Conservation (phyloP, 1,140 invertebrate species). For the Pantala flavescens region DNA sequence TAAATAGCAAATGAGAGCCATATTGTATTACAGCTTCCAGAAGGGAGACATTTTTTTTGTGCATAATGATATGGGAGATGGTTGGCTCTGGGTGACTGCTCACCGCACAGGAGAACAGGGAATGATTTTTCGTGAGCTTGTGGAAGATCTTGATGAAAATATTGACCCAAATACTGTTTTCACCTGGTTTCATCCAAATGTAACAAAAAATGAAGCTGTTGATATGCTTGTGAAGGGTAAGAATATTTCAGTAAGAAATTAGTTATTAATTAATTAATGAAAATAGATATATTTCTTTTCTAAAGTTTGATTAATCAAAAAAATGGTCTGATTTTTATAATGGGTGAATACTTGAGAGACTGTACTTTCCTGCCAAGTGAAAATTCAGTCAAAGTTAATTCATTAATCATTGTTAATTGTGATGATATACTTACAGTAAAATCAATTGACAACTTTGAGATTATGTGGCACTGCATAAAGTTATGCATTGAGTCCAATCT, state of each 20-base stretch:
- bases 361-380: no score
- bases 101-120: slow-evolving; percentile 92
- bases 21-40: slow-evolving; percentile 60
- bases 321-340: no score
- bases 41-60: slow-evolving; percentile 97
- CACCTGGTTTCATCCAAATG: slow-evolving; percentile 95
- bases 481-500: no score
- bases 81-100: slow-evolving; percentile 94
- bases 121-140: slow-evolving; percentile 88
- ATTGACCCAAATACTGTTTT: slow-evolving; percentile 97
- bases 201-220: slow-evolving; percentile 92
- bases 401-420: no score
- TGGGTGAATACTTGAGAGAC: no score
- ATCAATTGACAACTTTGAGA: no score
- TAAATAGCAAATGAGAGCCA: slow-evolving; percentile 18
- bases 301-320: not conserved
- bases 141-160: slow-evolving; percentile 85
- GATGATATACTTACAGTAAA: no score
- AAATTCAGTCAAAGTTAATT: no score
- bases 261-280: not conserved
- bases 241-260: no score
- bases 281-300: not conserved
- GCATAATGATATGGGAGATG: slow-evolving; percentile 94
- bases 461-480: no score
- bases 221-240: slow-evolving; percentile 86